Evolutionary conservation across 2,797 vertebrate species (phyloP), one percentile per base, ranked within the genome.

Genomic region (Periophthalmus magnuspinnatus): DNA sequence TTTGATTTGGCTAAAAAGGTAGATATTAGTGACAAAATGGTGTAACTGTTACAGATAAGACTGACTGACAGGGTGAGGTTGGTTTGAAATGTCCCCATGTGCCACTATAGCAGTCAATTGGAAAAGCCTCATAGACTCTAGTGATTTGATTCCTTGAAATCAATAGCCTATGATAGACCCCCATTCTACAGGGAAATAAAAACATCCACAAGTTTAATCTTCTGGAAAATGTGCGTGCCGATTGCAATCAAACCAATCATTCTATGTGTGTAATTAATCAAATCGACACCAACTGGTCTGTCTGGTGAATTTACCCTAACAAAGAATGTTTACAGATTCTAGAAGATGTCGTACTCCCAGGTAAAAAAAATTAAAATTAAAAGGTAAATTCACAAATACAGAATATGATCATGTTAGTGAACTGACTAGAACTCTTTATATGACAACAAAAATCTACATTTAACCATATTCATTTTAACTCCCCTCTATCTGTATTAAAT

Each of bases 1-100:
- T 81, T 58, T 57, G 13, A 66, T 64, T 47, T 73, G 7, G 67
- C 70, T 75, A 57, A 65, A 73, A 70, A 32, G 52, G 4, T 10
- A 62, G 70, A 75, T 54, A 52, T 11, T 21, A 50, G 62, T 59
- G 63, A 64, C 38, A 63, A 47, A 63, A 24, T 24, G 38, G 38
- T 22, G 16, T 13, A 63, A 45, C 34, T 13, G 36, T 45, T 24
- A 1, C 7, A 47, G 61, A 47, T 24, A 47, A 24, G 13, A 21
- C 11, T 62, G 60, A 41, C n/a, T 22, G n/a, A 45, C 21, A 17
- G 5, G 19, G 11, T 57, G 24, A 61, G 21, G 7, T 47, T 2
- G 28, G 14, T n/a, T 17, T 47, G 19, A 45, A 47, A 7, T 9
- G 38, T 47, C 61, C 22, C 41, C 32, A 8, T 47, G 38, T 17